Evolutionary conservation across 2,888 invertebrate genomes (phyloP), one percentile per base, ranked within the genome.

Genomic region (Agrotis puta): DNA sequence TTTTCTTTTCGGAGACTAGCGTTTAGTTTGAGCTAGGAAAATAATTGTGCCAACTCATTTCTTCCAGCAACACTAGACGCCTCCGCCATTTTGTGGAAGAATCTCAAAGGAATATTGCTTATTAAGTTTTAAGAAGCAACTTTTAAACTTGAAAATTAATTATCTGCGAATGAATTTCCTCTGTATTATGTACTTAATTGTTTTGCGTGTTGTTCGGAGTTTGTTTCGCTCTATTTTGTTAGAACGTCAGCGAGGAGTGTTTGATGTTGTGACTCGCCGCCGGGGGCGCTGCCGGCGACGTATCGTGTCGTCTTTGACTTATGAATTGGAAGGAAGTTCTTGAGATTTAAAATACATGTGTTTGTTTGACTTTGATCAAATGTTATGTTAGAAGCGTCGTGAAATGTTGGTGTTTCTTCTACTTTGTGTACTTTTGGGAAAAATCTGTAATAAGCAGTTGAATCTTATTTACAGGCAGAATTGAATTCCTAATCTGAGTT

Each of bases 141-240:
- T 84, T 85, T 84, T 73, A 80, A 84, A 74, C 77, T 85, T 80
- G 50, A 61, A 74, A 85, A 85, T 85, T 85, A 85, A 85, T 85
- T 85, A 84, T 84, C 86, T 84, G 79, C 74, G 70, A 85, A 84
- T 84, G 76, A 84, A 80, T 85, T 79, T 79, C 62, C 65, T 75
- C 79, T 70, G 84, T 82, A 74, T 84, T 85, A 82, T 84, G 82
- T 76, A 85, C 84, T 85, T 85, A 85, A 85, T 85, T 85, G 84
- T 85, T 85, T 76, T 70, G 62, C 64, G 79, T 84, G 76, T 81
- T 83, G 72, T 83, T 85, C 18, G 47, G 69, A 84, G 77, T 81
- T 84, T 85, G 84, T 79, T 83, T 70, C 62, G 67, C 75, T 79
- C 81, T 83, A 79, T 78, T 85, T 81, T 72, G 79, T 78, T 72